Base-by-base conservation (phyloP, 2,797 vertebrate species). In the Rhynchonycteris naso region DNA sequence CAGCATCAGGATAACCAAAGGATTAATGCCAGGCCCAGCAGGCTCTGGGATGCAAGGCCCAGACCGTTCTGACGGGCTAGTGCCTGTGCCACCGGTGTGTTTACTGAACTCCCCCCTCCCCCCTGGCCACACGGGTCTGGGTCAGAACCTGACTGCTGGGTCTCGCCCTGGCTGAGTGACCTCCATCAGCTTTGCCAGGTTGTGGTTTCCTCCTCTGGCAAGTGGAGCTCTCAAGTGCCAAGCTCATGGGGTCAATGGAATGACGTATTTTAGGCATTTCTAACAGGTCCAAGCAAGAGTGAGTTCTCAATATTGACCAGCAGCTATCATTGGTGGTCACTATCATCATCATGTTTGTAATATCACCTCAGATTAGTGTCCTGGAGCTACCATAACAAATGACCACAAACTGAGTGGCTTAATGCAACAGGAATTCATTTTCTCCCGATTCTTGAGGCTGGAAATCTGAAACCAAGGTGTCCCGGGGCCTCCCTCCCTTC, bases 291-390 rank as follows among this genome's bases (percentile, higher is more conserved):
- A 4, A 72, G 58, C 59, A 26, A 19, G 43, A 61, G 30, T 15
- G 24, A 47, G 52, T 47, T 81, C 50, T 61, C 56, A 50, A 3
- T 16, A 63, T 30, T 21, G 7, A 47, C 26, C 56, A 47, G 84
- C 54, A 61, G 6, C 38, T n/a, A 2, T 54, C 22, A 4, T 33
- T 30, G 21, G 1, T 14, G 2, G 1, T 43, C 18, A 1, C 38
- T n/a, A 24, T 14, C 16, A 10, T 26, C 18, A 0, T 33, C 7
- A 10, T 12, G 28, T 50, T 50, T 75, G 68, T 10, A 4, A 43
- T 24, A 7, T 16, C 33, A 30, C 33, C 19, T 26, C 38, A 19
- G 21, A 47, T 56, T 28, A 24, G 61, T 26, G 16, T 63, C 43
- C 54, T 28, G 8, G 78, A 43, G 63, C 56, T 18, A 10, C 82